Base-by-base conservation (phyloP, 2,113 vertebrate species). In the Rhabdornis inornatus region DNA sequence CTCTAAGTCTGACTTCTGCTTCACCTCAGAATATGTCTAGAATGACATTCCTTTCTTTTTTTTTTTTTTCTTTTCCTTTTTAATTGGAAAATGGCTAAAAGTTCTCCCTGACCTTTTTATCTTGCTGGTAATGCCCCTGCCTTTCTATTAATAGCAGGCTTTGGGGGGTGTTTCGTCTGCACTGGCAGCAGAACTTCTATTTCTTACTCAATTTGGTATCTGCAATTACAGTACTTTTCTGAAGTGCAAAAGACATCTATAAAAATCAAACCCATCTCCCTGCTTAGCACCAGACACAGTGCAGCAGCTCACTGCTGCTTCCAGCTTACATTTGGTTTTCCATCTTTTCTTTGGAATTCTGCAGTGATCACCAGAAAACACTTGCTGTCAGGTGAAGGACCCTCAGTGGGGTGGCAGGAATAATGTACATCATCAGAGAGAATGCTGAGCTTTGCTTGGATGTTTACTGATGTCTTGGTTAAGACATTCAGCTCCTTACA, bases 71-170 rank as follows among this genome's bases (percentile, higher is more conserved):
- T 23, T 1, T 1, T 9, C 13, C 4, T 61, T 78, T 94, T 83
- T 53, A 87, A 83, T 87, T 96, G 83, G 87, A 84, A 88, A 95
- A 84, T 59, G 50, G n/a, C 25, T 84, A 37, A 56, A 91, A 94
- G 70, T 86, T 90, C 24, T 92, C 64, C 63, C 57, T 93, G 55
- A 76, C 83, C 86, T 87, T 89, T 93, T 95, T 72, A 82, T 87
- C 91, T 95, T 61, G 53, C 63, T 2, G 7, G 33, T 45, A 75
- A 49, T 82, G 80, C 89, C 83, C 65, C 81, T 85, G 87, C 45
- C 22, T 89, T 90, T 95, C 89, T 94, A 89, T 90, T 96, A 96
- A 86, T 89, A 93, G 76, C 88, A 83, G 85, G 35, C 68, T 94
- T 88, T 89, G 65, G 65, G 72, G 76, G 83, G 64, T 53, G 85